Evolutionary conservation across 2,797 vertebrate genomes (phyloP).

Genomic region (Loriculus beryllinus): DNA sequence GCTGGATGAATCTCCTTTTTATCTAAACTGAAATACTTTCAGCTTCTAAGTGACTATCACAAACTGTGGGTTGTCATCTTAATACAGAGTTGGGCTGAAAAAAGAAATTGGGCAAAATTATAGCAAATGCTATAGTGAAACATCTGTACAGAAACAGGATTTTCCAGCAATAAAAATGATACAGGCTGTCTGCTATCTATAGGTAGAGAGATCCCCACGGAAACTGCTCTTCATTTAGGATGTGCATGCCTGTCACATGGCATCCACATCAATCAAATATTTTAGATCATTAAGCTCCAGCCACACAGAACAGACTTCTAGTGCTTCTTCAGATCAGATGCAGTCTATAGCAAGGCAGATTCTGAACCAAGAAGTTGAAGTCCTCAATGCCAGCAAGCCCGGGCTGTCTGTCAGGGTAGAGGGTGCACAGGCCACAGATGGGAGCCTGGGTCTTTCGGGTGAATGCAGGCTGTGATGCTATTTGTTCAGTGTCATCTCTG

Average conservation of each 20-base stretch:
- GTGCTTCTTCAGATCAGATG: not conserved
- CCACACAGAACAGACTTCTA: not conserved
- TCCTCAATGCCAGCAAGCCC: not conserved
- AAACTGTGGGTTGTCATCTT: not conserved
- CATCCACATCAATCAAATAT: not conserved
- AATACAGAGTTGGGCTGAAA: not conserved
- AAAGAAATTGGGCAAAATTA: not conserved
- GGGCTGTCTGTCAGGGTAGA: not conserved
- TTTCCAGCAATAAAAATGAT: not conserved
- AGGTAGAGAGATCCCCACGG: not conserved
- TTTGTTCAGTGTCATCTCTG: not conserved
- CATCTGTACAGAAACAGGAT: not conserved
- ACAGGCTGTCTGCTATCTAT: not conserved
- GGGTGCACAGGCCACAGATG: not conserved
- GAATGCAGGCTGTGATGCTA: accelerated
- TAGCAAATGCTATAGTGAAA: not conserved
- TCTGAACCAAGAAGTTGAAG: not conserved
- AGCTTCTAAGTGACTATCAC: not conserved
- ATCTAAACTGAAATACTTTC: not conserved
- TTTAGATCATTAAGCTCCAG: not conserved
- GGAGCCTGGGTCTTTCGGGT: not conserved
- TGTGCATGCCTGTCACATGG: not conserved
- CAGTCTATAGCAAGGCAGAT: not conserved
- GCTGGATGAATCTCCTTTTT: not conserved
- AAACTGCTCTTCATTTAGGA: not conserved